Conservation (phyloP, 2,888 invertebrate genomes). For the Lordiphosa andalusiaca region DNA sequence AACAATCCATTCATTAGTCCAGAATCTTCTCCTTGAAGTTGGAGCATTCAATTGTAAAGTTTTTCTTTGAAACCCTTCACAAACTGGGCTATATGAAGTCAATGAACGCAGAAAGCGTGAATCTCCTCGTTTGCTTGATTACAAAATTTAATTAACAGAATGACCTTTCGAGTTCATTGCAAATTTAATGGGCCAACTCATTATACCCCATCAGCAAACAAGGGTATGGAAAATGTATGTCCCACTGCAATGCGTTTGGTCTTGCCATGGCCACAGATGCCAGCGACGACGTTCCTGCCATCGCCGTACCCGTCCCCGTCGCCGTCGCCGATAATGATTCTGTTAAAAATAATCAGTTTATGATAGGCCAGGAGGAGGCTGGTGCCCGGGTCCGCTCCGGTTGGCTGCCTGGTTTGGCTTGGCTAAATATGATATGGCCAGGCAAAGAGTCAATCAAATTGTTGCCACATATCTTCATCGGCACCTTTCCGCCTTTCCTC, state of each 20-base stretch:
- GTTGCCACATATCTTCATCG: constrained; percentile 53
- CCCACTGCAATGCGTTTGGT: constrained; percentile 27
- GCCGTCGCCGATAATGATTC: constrained; percentile 66
- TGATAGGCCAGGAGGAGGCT: constrained; percentile 50
- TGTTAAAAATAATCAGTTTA: constrained; percentile 75
- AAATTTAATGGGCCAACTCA: constrained; percentile 6
- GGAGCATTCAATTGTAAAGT: too few species aligned
- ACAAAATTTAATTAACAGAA: background rate
- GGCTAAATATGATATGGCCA: constrained; percentile 68
- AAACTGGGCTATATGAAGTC: too few species aligned
- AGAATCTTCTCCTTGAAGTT: too few species aligned
- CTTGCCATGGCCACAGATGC: constrained; percentile 34
- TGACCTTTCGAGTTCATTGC: background rate
- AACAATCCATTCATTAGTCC: too few species aligned
- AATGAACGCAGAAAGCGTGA: too few species aligned
- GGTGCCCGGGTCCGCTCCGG: constrained; percentile 19
- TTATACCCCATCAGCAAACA: constrained; percentile 2
- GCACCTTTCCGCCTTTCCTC: constrained; percentile 18
- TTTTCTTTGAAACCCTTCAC: too few species aligned
- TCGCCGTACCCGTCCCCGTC: constrained; percentile 47
- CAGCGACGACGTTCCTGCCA: constrained; percentile 10
- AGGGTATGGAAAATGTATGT: constrained; percentile 30
- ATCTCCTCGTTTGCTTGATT: too few species aligned
- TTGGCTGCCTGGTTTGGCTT: constrained; percentile 33
- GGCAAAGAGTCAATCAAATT: constrained; percentile 69